Conservation (phyloP, 2,888 invertebrate genomes). For the Neria commutata region DNA sequence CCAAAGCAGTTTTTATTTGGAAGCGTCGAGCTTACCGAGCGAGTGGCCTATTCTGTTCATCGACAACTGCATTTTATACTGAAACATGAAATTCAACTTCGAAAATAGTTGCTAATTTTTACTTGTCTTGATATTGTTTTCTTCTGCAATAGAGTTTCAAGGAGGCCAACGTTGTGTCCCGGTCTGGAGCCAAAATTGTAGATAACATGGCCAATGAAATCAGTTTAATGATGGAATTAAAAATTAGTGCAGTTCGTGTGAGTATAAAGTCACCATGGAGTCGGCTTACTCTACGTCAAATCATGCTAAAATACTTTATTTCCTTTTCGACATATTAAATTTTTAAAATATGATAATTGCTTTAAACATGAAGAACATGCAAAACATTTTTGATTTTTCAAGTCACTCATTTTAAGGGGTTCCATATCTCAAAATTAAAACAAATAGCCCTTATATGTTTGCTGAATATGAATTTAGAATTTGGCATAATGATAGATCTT, state of each 20-base stretch:
- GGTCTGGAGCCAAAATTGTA: constrained; percentile 79
- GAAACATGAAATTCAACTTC: neutral
- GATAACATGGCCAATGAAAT: constrained; percentile 85
- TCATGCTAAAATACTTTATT: too few relatives aligned
- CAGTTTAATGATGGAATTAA: constrained; percentile 85
- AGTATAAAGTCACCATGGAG: constrained; percentile 37
- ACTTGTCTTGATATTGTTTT: constrained; percentile 22
- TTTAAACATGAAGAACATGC: too few relatives aligned
- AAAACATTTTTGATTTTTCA: too few relatives aligned
- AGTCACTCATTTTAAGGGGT: too few relatives aligned
- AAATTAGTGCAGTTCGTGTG: constrained; percentile 85
- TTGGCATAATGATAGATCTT: too few relatives aligned
- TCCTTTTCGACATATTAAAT: too few relatives aligned
- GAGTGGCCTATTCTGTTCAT: neutral
- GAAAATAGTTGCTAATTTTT: neutral
- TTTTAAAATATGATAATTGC: too few relatives aligned
- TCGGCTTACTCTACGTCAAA: too few relatives aligned
- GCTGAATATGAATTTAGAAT: too few relatives aligned
- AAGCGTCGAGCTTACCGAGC: neutral
- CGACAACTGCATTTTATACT: neutral
- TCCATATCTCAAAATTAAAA: too few relatives aligned
- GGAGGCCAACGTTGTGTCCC: constrained; percentile 74
- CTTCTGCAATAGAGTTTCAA: constrained; percentile 73
- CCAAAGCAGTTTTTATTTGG: too few relatives aligned
- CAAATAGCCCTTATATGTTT: too few relatives aligned